Evolutionary conservation across 2,888 invertebrate species (phyloP).

Genomic region (Hypercompe scribonia): DNA sequence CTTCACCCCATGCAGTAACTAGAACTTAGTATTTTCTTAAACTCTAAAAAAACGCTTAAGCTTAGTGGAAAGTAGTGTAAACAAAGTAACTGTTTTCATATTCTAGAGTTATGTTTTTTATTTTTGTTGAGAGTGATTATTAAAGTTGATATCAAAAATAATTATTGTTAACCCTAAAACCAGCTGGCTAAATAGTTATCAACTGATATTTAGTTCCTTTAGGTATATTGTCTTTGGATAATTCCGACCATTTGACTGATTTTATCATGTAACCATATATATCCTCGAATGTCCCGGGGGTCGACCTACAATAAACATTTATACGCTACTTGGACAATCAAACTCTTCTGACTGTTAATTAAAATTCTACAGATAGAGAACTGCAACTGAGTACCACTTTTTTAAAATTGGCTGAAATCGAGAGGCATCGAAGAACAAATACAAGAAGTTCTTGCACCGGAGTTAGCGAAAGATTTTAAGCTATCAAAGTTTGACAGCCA

Average conservation of each 20-base stretch:
- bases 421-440: not conserved
- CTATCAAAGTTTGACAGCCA: constrained; percentile 2
- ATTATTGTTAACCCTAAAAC: too few species aligned
- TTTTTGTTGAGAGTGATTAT: too few species aligned
- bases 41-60: not conserved
- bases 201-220: not conserved
- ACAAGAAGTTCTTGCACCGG: too few species aligned
- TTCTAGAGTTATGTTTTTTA: not conserved
- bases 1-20: too few species aligned
- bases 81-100: not conserved
- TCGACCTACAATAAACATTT: too few species aligned
- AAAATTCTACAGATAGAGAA: not conserved
- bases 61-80: not conserved
- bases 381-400: not conserved
- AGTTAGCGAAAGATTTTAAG: not conserved
- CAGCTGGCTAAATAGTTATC: not conserved
- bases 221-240: not conserved
- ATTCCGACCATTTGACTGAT: not conserved
- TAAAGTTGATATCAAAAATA: not conserved
- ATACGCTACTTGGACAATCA: too few species aligned
- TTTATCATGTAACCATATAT: too few species aligned
- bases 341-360: too few species aligned
- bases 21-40: not conserved
- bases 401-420: too few species aligned
- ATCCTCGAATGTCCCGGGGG: too few species aligned